Evolutionary conservation across 1,140 invertebrate species (phyloP).

Genomic region (Tetragnatha versicolor): DNA sequence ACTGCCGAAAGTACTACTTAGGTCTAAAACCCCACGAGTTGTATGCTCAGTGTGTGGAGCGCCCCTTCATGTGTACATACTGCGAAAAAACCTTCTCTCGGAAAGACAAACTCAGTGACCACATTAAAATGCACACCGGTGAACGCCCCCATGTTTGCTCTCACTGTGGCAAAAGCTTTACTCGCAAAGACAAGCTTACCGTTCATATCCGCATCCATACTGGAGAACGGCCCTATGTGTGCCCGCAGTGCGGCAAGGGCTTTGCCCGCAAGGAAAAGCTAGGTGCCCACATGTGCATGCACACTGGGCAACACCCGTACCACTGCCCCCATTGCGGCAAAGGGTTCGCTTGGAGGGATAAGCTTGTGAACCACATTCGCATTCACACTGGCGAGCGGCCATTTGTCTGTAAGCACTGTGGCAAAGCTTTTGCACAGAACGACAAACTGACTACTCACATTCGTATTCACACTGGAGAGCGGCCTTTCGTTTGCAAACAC

Average conservation of each 20-base stretch:
- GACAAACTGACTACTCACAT: constrained; percentile 71
- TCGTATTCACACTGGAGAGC: constrained; percentile 68
- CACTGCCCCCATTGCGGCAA: constrained; percentile 66
- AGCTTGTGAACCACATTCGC: constrained; percentile 66
- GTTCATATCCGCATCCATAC: constrained; percentile 96
- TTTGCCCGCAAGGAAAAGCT: constrained; percentile 70
- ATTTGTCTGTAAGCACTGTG: constrained; percentile 66
- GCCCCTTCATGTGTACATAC: constrained; percentile 58
- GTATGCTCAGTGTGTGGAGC: constrained; percentile 55
- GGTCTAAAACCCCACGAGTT: constrained; percentile 38
- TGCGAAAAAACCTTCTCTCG: constrained; percentile 59
- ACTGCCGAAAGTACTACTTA: constrained; percentile 43
- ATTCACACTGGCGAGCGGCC: constrained; percentile 65
- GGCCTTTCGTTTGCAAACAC: constrained; percentile 70
- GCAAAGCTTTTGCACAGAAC: constrained; percentile 68
- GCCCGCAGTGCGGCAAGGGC: constrained; percentile 74
- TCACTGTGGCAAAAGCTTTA: constrained; percentile 75
- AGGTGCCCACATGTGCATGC: constrained; percentile 87
- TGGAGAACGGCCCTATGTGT: constrained; percentile 93
- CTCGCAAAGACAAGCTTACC: constrained; percentile 76
- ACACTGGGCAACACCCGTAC: constrained; percentile 98
- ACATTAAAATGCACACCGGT: constrained; percentile 73
- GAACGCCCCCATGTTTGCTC: constrained; percentile 70
- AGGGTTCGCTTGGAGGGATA: constrained; percentile 70
- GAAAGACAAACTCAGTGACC: constrained; percentile 48